Base-by-base conservation (phyloP, 2,113 vertebrate genomes). In the Poeciliopsis occidentalis region DNA sequence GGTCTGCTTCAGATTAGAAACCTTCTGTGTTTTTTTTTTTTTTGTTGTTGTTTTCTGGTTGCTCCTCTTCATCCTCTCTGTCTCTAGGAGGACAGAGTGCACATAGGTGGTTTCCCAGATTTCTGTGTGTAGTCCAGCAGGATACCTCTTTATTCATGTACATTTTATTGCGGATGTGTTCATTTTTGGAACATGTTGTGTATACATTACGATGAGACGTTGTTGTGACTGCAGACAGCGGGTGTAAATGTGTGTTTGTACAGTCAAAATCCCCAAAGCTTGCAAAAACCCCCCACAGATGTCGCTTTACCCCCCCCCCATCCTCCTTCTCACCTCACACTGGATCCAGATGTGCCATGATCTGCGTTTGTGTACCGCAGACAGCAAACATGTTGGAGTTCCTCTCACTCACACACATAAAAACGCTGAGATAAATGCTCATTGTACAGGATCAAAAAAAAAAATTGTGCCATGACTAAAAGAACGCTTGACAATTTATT, bases 401-500 rank as follows among this genome's bases (percentile, higher is more conserved):
- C 84, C 80, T 79, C 65, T 80, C 65, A 65, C 67, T 82, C 65
- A 85, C 44, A 71, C 30, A 81, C 39, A 41, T 13, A 1, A 85
- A 29, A 68, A 30, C 29, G 17, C 31, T 81, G 64, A 90, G 77
- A 83, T 70, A 87, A 86, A 84, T 69, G 66, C 79, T 86, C 88
- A 91, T 88, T 92, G 92, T 92, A 92, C 87, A 94, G 92, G 95
- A 95, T 94, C 94, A 93, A 92, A 91, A 15, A 63, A 92, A 30
- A 31, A 31, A 31, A 31, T 93, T 78, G 94, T 96, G 95, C 95
- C 94, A 93, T 91, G 89, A 91, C 89, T 87, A 87, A 88, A 87
- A 93, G 87, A 92, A 88, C 82, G 79, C 92, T 94, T 88, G 93
- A 94, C 91, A 90, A 91, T 94, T 95, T 95, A 88, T 95, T 96